Evolutionary conservation across 1,140 invertebrate genomes (phyloP).

Genomic region (Tetragnatha versicolor): DNA sequence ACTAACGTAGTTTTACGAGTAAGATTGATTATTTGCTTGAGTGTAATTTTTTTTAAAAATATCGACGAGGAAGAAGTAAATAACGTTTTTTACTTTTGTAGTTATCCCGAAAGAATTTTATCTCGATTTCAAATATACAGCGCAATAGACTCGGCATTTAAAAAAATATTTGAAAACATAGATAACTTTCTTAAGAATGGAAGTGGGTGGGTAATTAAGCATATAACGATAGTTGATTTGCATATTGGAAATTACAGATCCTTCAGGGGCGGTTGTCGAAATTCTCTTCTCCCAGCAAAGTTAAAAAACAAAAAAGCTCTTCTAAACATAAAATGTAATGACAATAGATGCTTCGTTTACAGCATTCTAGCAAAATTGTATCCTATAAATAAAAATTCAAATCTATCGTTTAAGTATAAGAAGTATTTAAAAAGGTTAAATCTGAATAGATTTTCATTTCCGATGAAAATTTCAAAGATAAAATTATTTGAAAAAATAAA

Average conservation of each 20-base stretch:
- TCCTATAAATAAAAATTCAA: background rate
- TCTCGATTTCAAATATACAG: no score
- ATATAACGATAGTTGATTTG: background rate
- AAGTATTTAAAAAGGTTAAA: background rate
- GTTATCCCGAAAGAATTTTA: no score
- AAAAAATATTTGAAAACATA: background rate
- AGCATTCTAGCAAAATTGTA: background rate
- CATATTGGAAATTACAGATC: background rate
- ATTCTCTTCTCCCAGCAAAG: background rate
- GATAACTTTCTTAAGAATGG: no score
- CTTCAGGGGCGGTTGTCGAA: background rate
- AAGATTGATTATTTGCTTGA: background rate
- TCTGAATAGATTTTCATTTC: background rate
- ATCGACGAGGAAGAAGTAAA: background rate
- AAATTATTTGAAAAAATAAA: background rate
- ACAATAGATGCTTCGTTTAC: background rate
- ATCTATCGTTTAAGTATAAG: background rate
- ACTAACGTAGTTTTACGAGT: background rate
- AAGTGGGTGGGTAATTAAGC: background rate
- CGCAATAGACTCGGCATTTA: background rate
- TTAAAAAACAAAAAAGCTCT: background rate
- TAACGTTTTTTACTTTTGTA: background rate
- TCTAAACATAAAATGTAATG: background rate
- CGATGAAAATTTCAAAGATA: background rate
- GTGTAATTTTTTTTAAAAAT: background rate